Conservation (phyloP, 1,140 invertebrate species). For the Pogonomyrmex barbatus region DNA sequence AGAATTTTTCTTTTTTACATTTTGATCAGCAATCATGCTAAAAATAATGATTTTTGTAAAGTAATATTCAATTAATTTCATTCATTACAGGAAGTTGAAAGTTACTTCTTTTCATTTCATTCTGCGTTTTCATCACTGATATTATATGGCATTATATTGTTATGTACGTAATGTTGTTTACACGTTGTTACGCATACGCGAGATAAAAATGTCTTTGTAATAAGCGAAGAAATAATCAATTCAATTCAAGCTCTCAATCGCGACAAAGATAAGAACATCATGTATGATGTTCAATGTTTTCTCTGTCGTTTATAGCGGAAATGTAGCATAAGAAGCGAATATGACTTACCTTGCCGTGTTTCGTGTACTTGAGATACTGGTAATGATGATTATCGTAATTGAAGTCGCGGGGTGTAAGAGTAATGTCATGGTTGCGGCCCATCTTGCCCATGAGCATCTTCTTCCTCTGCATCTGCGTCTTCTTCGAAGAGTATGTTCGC, state of each 20-base stretch:
- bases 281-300: constrained; percentile 1
- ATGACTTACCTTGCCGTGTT: constrained; percentile 89
- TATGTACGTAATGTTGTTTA: background rate
- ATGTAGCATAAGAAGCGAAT: constrained; percentile 10
- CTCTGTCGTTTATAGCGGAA: background rate
- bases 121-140: background rate
- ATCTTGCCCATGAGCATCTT: constrained; percentile 89
- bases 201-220: background rate
- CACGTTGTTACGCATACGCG: background rate
- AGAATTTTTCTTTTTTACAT: background rate
- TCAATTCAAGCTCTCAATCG: background rate
- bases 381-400: constrained; percentile 93
- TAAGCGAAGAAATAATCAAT: background rate
- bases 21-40: too few species aligned
- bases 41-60: too few species aligned
- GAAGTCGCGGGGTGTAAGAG: constrained; percentile 91
- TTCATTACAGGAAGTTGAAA: too few species aligned
- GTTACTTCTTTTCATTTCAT: too few species aligned
- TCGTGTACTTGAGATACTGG: constrained; percentile 92
- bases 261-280: constrained; percentile 25
- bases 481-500: constrained; percentile 88
- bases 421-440: constrained; percentile 87
- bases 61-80: too few species aligned
- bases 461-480: constrained; percentile 86
- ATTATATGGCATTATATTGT: background rate